phyloP scores from a whole-genome alignment of 2,113 vertebrate genomes.

The Nanger granti region DNA sequence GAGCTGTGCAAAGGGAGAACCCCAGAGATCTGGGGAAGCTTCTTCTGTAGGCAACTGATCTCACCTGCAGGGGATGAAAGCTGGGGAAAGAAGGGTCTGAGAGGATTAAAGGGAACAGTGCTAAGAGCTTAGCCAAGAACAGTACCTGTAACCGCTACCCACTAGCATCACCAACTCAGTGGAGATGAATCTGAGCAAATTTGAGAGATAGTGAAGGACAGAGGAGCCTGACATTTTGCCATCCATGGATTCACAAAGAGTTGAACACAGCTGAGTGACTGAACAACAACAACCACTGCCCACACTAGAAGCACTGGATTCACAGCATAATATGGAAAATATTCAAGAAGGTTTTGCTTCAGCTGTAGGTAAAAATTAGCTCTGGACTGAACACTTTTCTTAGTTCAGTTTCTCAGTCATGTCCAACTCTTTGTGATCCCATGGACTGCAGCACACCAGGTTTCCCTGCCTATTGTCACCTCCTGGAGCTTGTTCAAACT shows the following conservation, averaged over 20 bases:
- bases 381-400: not conserved
- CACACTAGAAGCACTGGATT: not conserved
- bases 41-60: too few species aligned
- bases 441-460: not conserved
- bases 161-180: not conserved
- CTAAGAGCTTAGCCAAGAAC: not conserved
- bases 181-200: not conserved
- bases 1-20: not conserved
- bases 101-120: not conserved
- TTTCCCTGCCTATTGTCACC: not conserved
- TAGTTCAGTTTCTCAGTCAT: not conserved
- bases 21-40: not conserved
- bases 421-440: not conserved
- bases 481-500: not conserved
- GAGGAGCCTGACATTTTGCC: not conserved
- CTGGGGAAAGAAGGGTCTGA: not conserved
- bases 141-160: not conserved
- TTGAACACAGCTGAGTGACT: not conserved
- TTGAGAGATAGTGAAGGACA: not conserved
- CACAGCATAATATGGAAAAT: not conserved
- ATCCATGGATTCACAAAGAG: not conserved
- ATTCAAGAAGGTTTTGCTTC: not conserved
- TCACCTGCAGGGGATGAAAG: accelerated
- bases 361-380: not conserved
- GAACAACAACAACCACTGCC: not conserved